phyloP scores from a whole-genome alignment of 2,888 invertebrate genomes.

The Drosophila bunnanda region DNA sequence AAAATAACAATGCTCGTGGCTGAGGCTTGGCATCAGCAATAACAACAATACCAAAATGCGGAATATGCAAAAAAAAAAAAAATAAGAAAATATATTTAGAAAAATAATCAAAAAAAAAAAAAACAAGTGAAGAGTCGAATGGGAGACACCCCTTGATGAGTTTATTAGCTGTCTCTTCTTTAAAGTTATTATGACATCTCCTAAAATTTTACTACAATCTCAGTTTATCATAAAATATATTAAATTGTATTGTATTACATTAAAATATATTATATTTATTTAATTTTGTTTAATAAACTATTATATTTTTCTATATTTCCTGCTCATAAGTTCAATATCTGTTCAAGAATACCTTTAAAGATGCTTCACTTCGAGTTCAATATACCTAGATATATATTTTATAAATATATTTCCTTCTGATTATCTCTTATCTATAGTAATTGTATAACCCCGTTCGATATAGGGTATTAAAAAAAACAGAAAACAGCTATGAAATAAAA shows the following conservation, averaged over 20 bases:
- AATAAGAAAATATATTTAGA: slow-evolving; percentile 2
- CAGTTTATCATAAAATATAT: too few species aligned
- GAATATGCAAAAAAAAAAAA: slow-evolving; percentile 36
- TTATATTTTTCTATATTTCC: neutral
- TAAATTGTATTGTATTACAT: neutral
- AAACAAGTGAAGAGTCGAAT: neutral
- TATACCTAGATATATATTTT: too few species aligned
- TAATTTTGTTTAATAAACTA: neutral
- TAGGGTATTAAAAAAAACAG: neutral
- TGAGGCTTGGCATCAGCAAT: slow-evolving; percentile 18
- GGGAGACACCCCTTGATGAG: too few species aligned
- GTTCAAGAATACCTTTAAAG: neutral
- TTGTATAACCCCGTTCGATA: too few species aligned
- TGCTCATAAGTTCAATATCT: neutral
- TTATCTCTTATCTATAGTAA: neutral
- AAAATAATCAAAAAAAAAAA: slow-evolving; percentile 1
- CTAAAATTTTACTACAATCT: too few species aligned
- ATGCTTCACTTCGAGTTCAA: too few species aligned
- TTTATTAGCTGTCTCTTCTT: too few species aligned
- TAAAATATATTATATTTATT: too few species aligned
- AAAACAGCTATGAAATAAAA: slow-evolving; percentile 1
- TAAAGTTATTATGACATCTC: too few species aligned
- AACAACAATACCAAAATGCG: slow-evolving; percentile 20
- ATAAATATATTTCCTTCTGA: too few species aligned
- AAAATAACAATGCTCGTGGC: slow-evolving; percentile 51